phyloP scores from a whole-genome alignment of 2,888 invertebrate genomes.

The Trissolcus japonicus region DNA sequence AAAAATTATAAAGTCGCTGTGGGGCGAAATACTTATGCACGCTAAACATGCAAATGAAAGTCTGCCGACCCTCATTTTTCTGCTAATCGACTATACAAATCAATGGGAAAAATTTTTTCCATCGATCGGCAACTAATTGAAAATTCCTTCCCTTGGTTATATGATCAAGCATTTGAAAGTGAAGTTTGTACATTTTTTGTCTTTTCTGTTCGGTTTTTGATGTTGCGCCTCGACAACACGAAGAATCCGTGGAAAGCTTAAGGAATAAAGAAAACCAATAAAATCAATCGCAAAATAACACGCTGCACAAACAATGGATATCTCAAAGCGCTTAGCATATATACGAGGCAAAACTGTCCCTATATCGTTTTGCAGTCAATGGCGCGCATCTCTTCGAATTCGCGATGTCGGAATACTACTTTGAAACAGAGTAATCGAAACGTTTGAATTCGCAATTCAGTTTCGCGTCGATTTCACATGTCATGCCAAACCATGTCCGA shows the following conservation, averaged over 20 bases:
- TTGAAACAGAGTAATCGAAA: slow-evolving; percentile 54
- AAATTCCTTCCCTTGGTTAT: too few relatives aligned
- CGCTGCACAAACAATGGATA: slow-evolving; percentile 64
- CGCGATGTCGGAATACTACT: slow-evolving; percentile 50
- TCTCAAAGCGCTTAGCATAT: slow-evolving; percentile 70
- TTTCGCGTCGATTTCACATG: slow-evolving; percentile 55
- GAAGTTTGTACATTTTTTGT: too few relatives aligned
- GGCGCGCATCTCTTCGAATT: slow-evolving; percentile 48
- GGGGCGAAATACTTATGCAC: too few relatives aligned
- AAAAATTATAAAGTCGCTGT: too few relatives aligned
- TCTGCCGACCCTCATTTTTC: too few relatives aligned
- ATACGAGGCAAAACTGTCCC: slow-evolving; percentile 69
- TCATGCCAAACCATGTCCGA: slow-evolving; percentile 42
- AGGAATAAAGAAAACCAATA: slow-evolving; percentile 64
- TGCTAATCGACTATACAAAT: too few relatives aligned
- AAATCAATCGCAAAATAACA: slow-evolving; percentile 67
- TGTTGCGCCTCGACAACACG: slow-evolving; percentile 37
- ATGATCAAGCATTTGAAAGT: too few relatives aligned
- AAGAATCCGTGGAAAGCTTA: slow-evolving; percentile 57
- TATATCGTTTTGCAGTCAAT: slow-evolving; percentile 56
- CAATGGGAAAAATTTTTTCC: too few relatives aligned
- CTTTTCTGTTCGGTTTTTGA: too few relatives aligned
- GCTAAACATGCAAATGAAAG: too few relatives aligned
- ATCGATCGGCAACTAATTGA: too few relatives aligned
- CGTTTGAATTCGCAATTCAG: slow-evolving; percentile 56